Evolutionary conservation across 1,140 invertebrate genomes (phyloP).

Genomic region (Drosophila equinoxialis): DNA sequence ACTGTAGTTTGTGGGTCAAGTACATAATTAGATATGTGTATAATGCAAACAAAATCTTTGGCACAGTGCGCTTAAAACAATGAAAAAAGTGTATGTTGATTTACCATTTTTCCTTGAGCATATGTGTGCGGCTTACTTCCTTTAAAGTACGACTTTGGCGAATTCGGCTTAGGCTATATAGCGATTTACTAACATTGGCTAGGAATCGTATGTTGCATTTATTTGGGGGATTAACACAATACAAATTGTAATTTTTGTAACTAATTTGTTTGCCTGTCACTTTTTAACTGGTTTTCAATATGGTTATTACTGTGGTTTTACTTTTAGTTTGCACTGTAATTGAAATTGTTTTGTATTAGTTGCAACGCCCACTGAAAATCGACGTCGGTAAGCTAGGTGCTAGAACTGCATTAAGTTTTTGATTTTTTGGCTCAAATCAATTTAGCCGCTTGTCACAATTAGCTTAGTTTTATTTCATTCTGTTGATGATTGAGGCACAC

Average conservation of each 20-base stretch:
- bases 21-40: slow-evolving; percentile 33
- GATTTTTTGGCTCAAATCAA: slow-evolving; percentile 35
- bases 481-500: slow-evolving; percentile 11
- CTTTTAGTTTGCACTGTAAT: slow-evolving; percentile 77
- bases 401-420: slow-evolving; percentile 29
- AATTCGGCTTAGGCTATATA: slow-evolving; percentile 38
- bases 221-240: slow-evolving; percentile 29
- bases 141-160: background rate
- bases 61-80: slow-evolving; percentile 5
- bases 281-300: slow-evolving; percentile 72
- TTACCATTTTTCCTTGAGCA: slow-evolving; percentile 46
- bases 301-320: slow-evolving; percentile 56
- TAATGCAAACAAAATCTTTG: background rate
- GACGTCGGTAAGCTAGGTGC: too few relatives aligned
- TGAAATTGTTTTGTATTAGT: slow-evolving; percentile 61
- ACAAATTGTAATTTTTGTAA: slow-evolving; percentile 62
- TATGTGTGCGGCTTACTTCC: slow-evolving; percentile 5
- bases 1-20: slow-evolving; percentile 71
- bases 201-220: too few relatives aligned
- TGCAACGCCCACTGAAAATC: slow-evolving; percentile 47
- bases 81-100: slow-evolving; percentile 11
- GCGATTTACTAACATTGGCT: slow-evolving; percentile 11
- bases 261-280: slow-evolving; percentile 66
- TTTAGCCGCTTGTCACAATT: slow-evolving; percentile 46
- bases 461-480: slow-evolving; percentile 37